Percentiles rank a stretch among this genome's conserved stretches.
phyloP scores from a whole-genome alignment of 1,140 invertebrate genomes.

The Drosophila pectinifera region DNA sequence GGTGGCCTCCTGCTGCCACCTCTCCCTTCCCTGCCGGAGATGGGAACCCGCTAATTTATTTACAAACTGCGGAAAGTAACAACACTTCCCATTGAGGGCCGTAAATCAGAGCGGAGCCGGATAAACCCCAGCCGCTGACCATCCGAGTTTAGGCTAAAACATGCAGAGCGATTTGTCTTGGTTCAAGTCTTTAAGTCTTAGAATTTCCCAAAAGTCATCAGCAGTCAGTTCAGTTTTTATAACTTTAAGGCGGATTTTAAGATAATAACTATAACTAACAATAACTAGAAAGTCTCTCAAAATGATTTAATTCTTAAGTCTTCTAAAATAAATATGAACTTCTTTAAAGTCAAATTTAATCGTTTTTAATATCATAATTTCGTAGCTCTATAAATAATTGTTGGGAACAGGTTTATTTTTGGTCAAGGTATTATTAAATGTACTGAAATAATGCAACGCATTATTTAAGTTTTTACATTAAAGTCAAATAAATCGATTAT shows the following conservation, averaged over 20 bases:
- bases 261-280: too few species aligned
- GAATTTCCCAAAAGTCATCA: constrained; percentile 14
- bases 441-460: background rate
- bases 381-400: background rate
- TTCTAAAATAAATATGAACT: too few species aligned
- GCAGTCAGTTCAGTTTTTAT: background rate
- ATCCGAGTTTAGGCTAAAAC: constrained; percentile 9
- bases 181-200: background rate
- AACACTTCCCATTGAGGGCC: constrained; percentile 17
- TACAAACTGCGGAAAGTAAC: constrained; percentile 39
- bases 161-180: constrained; percentile 23
- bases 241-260: too few species aligned
- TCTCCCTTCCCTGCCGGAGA: background rate
- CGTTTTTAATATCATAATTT: too few species aligned
- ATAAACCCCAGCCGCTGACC: constrained; percentile 28
- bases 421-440: background rate
- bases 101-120: constrained; percentile 28
- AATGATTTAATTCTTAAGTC: too few species aligned
- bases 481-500: background rate
- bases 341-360: too few species aligned
- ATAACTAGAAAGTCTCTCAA: too few species aligned
- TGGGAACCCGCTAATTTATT: constrained; percentile 48
- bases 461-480: background rate
- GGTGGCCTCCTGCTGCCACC: constrained; percentile 29
- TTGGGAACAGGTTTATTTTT: background rate